Evolutionary conservation across 2,797 vertebrate genomes (phyloP).

Genomic region (Mormyrops boulengeri): DNA sequence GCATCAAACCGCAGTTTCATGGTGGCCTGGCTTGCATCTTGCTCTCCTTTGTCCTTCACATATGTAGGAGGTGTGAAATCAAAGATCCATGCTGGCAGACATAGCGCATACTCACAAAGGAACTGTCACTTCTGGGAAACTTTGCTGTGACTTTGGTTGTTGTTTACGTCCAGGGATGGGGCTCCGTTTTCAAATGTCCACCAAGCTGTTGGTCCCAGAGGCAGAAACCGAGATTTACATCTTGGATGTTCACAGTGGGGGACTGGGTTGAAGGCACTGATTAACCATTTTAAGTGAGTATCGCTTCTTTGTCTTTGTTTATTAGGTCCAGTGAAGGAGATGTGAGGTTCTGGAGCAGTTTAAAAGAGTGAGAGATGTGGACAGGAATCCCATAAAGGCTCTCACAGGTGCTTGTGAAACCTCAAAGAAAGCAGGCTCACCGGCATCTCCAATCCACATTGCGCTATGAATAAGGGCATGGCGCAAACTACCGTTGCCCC

Average conservation of each 20-base stretch:
- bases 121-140: background rate
- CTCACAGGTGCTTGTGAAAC: background rate
- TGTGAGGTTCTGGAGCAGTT: background rate
- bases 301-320: constrained; percentile 3
- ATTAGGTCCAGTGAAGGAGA: background rate
- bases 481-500: background rate
- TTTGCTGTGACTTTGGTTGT: background rate
- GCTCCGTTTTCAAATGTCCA: background rate
- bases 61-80: background rate
- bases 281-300: constrained; percentile 28
- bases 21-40: background rate
- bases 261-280: constrained; percentile 25
- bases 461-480: background rate
- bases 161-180: background rate
- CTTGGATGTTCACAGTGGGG: constrained; percentile 2
- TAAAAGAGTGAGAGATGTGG: background rate
- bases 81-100: background rate
- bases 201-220: background rate
- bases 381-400: background rate
- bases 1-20: background rate
- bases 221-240: background rate
- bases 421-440: background rate
- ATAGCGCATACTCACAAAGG: background rate
- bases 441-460: background rate
- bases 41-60: background rate